Conservation (phyloP, 2,113 vertebrate genomes). For the Callopanchax toddi region DNA sequence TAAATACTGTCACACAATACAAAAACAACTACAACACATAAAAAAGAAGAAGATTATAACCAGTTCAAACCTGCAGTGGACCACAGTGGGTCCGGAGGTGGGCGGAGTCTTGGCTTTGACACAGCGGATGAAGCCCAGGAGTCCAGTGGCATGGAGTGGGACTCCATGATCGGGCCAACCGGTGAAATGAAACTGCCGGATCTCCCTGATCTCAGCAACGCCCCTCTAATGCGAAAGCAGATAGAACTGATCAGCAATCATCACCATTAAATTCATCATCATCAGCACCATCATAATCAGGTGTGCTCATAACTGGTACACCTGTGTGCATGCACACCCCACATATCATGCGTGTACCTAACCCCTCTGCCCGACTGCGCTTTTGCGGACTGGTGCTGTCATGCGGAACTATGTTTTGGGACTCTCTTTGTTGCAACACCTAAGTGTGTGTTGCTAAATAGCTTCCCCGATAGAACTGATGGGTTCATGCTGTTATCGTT, state of each 20-base stretch:
- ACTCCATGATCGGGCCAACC: conserved; percentile 98
- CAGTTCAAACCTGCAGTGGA: conserved; percentile 68
- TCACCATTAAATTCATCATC: conserved; percentile 85
- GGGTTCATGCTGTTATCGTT: too few species aligned
- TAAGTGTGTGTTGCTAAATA: too few species aligned
- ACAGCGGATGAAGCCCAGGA: conserved; percentile 92
- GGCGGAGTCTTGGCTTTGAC: conserved; percentile 93
- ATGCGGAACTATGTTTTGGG: too few species aligned
- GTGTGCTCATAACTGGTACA: too few species aligned
- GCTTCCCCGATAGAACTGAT: too few species aligned
- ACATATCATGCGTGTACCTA: too few species aligned
- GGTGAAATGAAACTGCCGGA: conserved; percentile 97
- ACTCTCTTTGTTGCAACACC: too few species aligned
- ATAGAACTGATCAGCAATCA: not conserved
- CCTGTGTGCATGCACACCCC: too few species aligned
- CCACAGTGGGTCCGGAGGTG: conserved; percentile 84
- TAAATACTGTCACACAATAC: too few species aligned
- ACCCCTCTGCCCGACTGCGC: too few species aligned
- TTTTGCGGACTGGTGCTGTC: too few species aligned
- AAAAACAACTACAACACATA: too few species aligned
- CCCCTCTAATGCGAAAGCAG: conserved; percentile 81
- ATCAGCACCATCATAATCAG: not conserved
- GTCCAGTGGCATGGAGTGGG: conserved; percentile 92
- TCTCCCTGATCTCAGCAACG: conserved; percentile 94
- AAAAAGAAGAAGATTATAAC: not conserved